Evolutionary conservation across 92 coral and sea anemone species (phyloP).

Genomic region (Epizoanthus stellaris): DNA sequence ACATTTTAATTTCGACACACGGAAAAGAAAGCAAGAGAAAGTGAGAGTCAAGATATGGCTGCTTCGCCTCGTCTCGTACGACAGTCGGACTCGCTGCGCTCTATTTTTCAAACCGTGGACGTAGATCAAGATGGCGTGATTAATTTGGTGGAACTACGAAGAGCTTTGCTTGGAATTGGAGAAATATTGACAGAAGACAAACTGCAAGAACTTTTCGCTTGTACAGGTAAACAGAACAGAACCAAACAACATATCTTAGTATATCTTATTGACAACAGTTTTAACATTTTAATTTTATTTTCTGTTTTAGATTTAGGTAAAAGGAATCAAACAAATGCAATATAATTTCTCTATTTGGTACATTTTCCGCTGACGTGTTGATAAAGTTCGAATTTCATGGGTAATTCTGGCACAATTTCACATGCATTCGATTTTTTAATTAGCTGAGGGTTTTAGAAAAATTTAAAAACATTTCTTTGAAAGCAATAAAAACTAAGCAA

Average conservation of each 20-base stretch:
- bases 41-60: neutral
- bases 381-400: neutral
- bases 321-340: too few species aligned
- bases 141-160: constrained; percentile 11
- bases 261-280: neutral
- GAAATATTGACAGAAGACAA: constrained; percentile 62
- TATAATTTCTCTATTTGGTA: too few species aligned
- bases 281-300: too few species aligned
- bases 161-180: constrained; percentile 49
- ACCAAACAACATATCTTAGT: neutral
- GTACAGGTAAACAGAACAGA: constrained; percentile 59
- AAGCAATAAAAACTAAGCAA: neutral
- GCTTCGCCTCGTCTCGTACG: constrained; percentile 4
- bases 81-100: constrained; percentile 12
- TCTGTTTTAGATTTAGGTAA: too few species aligned
- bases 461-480: neutral
- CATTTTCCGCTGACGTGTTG: neutral
- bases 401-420: neutral
- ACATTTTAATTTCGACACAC: neutral
- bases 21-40: neutral
- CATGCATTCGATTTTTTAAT: neutral
- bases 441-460: neutral
- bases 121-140: constrained; percentile 21
- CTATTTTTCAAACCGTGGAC: constrained; percentile 6
- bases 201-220: constrained; percentile 55